These are phyloP conservation scores for Micrastur ruficollis DNA, from an alignment of 2,797 vertebrate species.

Conservation along the genomic window DNA sequence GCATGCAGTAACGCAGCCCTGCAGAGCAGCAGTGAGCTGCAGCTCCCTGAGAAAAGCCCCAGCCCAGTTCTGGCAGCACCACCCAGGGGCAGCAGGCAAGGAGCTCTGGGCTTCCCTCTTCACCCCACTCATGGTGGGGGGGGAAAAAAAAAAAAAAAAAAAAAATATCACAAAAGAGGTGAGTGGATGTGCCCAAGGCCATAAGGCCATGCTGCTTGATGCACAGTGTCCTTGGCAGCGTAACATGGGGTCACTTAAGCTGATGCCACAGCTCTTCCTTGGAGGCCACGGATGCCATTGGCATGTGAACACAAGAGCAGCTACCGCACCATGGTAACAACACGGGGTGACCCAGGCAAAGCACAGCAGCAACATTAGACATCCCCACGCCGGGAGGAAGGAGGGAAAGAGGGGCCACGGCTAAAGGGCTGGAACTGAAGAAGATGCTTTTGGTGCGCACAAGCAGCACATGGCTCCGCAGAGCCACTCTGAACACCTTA, in stretches of 20 bases:
- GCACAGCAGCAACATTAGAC: neutral
- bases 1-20: neutral
- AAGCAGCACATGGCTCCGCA: neutral
- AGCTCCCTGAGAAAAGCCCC: neutral
- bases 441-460: rapidly evolving
- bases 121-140: rapidly evolving
- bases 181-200: neutral
- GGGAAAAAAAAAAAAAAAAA: neutral
- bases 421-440: neutral
- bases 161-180: rapidly evolving
- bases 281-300: rapidly evolving
- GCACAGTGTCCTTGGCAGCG: neutral
- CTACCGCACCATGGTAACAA: neutral
- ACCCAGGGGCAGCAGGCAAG: neutral
- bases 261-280: neutral
- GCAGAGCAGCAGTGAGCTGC: neutral
- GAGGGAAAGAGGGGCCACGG: neutral
- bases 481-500: rapidly evolving
- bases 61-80: neutral
- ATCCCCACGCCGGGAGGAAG: neutral
- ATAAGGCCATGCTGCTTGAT: neutral
- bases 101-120: neutral
- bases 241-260: rapidly evolving
- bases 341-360: neutral
- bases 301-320: neutral